A percentile compares a stretch with the other conserved stretches of the same genome.
phyloP scores from a whole-genome alignment of 2,797 vertebrate genomes.

The Pseudomugil gertrudae region DNA sequence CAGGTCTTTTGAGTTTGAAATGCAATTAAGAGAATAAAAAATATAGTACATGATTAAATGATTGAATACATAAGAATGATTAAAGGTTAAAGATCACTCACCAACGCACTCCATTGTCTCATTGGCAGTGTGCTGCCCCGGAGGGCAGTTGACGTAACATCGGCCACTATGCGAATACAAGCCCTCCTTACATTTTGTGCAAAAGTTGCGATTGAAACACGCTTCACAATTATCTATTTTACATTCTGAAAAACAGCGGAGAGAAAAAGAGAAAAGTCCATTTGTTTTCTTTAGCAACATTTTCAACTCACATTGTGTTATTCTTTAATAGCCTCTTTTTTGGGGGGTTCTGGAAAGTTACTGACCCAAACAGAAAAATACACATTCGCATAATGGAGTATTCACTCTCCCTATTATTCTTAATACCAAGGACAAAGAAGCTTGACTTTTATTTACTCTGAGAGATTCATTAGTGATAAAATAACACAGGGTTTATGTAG shows the following conservation, averaged over 20 bases:
- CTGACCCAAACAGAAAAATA: conserved; percentile 4
- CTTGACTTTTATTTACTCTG: conserved; percentile 44
- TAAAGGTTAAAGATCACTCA: conserved; percentile 75
- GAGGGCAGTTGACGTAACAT: conserved; percentile 91
- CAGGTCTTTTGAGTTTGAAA: no score
- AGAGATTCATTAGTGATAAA: conserved; percentile 65
- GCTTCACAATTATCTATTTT: conserved; percentile 98
- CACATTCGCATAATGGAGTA: conserved; percentile 7
- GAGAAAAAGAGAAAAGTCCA: conserved; percentile 55
- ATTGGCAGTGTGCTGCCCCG: conserved; percentile 87
- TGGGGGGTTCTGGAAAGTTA: background rate
- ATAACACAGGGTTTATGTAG: conserved; percentile 44
- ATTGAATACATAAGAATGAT: background rate
- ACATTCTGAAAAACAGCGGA: conserved; percentile 89
- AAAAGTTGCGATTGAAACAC: conserved; percentile 99
- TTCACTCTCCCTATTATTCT: conserved; percentile 26
- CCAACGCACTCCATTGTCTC: conserved; percentile 96
- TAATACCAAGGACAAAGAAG: conserved; percentile 30
- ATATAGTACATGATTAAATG: no score
- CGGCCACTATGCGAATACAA: conserved; percentile 95
- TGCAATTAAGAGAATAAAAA: no score
- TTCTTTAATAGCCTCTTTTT: background rate
- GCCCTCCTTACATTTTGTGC: conserved; percentile 98
- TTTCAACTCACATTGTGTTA: conserved; percentile 11
- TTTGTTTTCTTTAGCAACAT: conserved; percentile 21